These are phyloP conservation scores for Ophiodon elongatus DNA, from an alignment of 2,113 vertebrate species.

Conservation along the genomic window DNA sequence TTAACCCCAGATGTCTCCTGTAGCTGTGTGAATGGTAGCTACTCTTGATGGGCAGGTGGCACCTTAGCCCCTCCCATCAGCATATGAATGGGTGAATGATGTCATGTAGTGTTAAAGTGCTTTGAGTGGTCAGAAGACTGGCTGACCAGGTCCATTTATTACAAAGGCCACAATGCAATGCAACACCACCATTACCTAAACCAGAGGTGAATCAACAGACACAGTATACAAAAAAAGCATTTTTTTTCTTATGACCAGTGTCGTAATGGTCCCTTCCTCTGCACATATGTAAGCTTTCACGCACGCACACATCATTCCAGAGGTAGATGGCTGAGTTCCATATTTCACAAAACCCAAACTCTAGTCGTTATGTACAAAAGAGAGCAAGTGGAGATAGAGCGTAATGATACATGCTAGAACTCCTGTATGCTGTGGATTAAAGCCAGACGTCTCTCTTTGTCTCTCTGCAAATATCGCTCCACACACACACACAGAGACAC, in stretches of 20 bases:
- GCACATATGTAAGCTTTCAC: not conserved
- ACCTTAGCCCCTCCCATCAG: too few species aligned
- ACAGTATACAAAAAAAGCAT: not conserved
- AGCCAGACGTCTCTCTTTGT: slow-evolving; percentile 38
- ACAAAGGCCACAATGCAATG: not conserved
- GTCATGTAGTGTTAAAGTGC: too few species aligned
- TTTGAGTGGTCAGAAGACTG: too few species aligned
- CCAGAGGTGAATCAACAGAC: not conserved
- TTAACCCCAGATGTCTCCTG: too few species aligned
- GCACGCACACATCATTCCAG: not conserved
- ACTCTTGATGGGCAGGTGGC: too few species aligned
- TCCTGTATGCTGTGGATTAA: slow-evolving; percentile 24
- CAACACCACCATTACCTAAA: not conserved
- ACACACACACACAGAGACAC: not conserved
- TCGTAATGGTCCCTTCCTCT: not conserved
- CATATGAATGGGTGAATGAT: too few species aligned
- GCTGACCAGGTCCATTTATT: too few species aligned
- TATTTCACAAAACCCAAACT: not conserved
- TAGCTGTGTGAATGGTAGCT: too few species aligned
- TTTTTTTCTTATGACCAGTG: not conserved
- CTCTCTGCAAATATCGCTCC: not conserved
- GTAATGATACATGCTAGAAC: slow-evolving; percentile 26
- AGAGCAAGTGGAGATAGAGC: not conserved
- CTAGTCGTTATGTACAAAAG: not conserved
- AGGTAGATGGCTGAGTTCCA: not conserved